Percentiles rank a stretch among this genome's conserved stretches.
Conservation (phyloP, 2,113 vertebrate genomes). For the Gavialis gangeticus region DNA sequence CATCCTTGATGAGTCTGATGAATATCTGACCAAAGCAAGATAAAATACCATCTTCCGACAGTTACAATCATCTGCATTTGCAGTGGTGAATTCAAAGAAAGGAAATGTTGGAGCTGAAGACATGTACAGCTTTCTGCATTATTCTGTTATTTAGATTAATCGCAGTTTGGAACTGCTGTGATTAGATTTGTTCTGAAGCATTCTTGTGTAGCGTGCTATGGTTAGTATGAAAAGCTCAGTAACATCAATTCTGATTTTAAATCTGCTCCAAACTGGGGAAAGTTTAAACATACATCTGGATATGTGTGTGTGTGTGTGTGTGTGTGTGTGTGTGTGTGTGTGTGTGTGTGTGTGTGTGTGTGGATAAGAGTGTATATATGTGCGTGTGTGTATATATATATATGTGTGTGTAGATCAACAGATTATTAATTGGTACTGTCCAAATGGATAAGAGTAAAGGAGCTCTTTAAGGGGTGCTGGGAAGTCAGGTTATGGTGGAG, state of each 20-base stretch:
- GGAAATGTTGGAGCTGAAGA: not conserved
- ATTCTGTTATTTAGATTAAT: not conserved
- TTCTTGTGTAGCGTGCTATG: not conserved
- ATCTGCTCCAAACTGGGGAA: not conserved
- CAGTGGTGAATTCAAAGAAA: not conserved
- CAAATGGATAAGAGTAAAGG: slow-evolving; percentile 6
- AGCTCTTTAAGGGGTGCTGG: not conserved
- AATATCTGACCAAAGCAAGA: not conserved
- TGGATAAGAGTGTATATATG: no score
- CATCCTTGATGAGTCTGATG: not conserved
- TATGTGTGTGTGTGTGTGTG: not conserved
- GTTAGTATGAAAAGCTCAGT: not conserved
- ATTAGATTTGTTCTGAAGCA: not conserved
- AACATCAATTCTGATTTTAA: not conserved
- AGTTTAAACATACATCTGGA: not conserved
- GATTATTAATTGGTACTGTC: no score
- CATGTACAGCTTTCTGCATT: not conserved
- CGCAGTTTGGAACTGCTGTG: not conserved
- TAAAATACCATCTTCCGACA: not conserved
- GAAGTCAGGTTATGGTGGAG: not conserved
- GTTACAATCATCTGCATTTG: not conserved
- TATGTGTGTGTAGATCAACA: no score
- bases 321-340: no score
- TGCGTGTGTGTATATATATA: no score
- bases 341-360: not conserved